Evolutionary conservation across 2,113 vertebrate genomes (phyloP).

Genomic region (Barnardius zonarius): DNA sequence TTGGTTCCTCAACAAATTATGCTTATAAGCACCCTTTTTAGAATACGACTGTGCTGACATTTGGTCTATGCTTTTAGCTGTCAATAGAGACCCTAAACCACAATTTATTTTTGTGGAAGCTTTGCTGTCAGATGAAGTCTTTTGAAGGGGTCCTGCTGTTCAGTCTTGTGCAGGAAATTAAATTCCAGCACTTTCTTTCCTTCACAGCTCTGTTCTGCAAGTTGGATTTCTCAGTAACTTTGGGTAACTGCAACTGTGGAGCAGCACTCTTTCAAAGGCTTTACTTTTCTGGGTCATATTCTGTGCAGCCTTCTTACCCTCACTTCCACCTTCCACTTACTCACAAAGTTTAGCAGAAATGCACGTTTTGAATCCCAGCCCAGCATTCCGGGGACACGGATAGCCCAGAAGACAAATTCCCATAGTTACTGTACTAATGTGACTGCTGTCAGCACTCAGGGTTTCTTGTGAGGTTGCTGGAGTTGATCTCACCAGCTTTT

Average conservation of each 20-base stretch:
- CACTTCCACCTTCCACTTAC: no score
- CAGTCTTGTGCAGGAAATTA: not conserved
- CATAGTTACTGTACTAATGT: not conserved
- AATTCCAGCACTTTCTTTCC: not conserved
- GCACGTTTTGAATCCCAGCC: not conserved
- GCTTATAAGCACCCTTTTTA: not conserved
- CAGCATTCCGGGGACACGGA: not conserved
- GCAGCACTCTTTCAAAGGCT: not conserved
- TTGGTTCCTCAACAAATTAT: not conserved
- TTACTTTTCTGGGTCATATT: constrained; percentile 5
- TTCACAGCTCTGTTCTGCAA: not conserved
- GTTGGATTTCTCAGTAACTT: not conserved
- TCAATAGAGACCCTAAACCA: not conserved
- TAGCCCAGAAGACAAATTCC: constrained; percentile 10
- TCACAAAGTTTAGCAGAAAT: constrained; percentile 21
- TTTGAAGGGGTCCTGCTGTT: not conserved
- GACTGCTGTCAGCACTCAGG: not conserved
- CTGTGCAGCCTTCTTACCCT: not conserved
- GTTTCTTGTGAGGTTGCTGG: constrained; percentile 12
- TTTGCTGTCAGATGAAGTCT: not conserved
- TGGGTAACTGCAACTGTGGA: not conserved
- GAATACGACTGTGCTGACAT: not conserved
- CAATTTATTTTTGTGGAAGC: not conserved
- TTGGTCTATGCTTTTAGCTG: not conserved
- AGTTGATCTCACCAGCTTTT: not conserved